Conservation (phyloP, 2,113 vertebrate genomes). For the Dasypus novemcinctus region DNA sequence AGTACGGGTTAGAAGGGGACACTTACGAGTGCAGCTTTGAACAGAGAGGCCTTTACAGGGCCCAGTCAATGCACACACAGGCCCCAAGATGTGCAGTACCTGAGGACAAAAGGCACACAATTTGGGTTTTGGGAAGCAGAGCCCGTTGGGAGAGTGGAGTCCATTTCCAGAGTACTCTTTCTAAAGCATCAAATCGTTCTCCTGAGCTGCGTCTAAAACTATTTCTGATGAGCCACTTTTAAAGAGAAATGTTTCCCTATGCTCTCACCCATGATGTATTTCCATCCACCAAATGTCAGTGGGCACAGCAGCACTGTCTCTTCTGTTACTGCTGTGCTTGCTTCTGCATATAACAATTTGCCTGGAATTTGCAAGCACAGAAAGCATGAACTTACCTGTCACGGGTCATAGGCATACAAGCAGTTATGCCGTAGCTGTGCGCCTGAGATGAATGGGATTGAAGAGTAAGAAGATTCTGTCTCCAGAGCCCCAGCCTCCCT, state of each 20-base stretch:
- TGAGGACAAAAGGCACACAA: no score
- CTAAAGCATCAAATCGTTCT: background rate
- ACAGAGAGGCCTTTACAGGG: background rate
- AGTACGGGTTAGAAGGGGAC: background rate
- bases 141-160: background rate
- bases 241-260: background rate
- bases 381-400: background rate
- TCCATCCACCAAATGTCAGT: background rate
- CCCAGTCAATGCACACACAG: background rate
- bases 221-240: background rate
- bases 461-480: background rate
- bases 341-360: background rate
- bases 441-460: background rate
- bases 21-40: background rate
- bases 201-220: background rate
- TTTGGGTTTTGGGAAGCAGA: background rate
- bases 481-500: background rate
- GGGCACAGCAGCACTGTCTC: background rate
- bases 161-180: background rate
- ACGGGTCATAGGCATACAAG: background rate
- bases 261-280: accelerated
- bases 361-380: background rate
- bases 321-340: background rate
- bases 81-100: background rate
- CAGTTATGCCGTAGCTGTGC: background rate